Evolutionary conservation across 92 coral and sea anemone species (phyloP), one percentile per base, ranked within the genome.

Genomic region (Bergia puertoricense): DNA sequence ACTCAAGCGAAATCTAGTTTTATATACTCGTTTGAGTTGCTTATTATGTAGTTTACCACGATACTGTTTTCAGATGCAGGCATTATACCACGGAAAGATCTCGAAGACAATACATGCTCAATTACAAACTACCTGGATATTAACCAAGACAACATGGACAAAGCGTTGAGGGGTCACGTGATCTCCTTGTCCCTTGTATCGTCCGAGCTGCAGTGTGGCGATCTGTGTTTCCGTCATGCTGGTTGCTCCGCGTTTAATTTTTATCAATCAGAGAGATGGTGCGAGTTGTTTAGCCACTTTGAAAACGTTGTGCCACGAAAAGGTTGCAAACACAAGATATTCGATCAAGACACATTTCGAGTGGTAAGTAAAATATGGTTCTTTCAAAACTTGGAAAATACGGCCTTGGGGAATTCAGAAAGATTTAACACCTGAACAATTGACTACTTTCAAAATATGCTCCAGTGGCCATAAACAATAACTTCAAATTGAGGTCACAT

Each of bases 51-150:
- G 50, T 8, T 46, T 46, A 8, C 50, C 5, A 46, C 2, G 1
- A 46, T 5, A 46, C 22, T 75, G 23, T 43, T 4, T 48, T 79
- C 67, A 79, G 82, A 79, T 79, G 82, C 82, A 79, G 82, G 82
- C 40, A 79, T 79, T 11, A 79, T 79, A 23, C 67, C 65, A 76
- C 44, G 7, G 67, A 4, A 79, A n/a, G 82, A 15, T 8, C 18
- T 37, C 20, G 5, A 36, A 73, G 44, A 30, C 77, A 73, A 73
- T 11, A 0, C 41, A 14, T 79, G 82, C 42, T 10, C 66, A 0
- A 13, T 51, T 79, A 50, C 66, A 9, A 79, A 79, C 36, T 79
- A 79, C 82, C 37, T 11, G 59, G 20, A 50, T 23, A 20, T 23
- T 9, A 54, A 79, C 65, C 67, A 51, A 13, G 20, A 51, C 16